Evolutionary conservation across 2,113 vertebrate genomes (phyloP).

Genomic region (Microtus richardsoni): DNA sequence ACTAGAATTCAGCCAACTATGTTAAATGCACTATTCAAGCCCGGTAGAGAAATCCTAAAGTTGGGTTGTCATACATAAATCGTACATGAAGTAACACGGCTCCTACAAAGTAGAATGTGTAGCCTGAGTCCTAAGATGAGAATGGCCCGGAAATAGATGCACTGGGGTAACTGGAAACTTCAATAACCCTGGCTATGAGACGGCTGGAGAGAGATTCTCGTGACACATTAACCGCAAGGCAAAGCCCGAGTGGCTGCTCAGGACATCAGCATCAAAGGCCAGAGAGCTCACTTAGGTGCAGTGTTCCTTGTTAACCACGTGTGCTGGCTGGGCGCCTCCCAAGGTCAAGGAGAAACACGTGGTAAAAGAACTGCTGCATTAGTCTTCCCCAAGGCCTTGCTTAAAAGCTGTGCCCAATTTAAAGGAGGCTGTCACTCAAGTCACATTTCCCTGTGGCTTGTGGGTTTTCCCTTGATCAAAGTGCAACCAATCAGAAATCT

Average conservation of each 20-base stretch:
- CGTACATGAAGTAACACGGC: conserved; percentile 15
- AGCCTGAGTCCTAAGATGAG: conserved; percentile 29
- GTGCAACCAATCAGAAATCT: conserved; percentile 43
- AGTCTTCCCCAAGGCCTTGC: conserved; percentile 47
- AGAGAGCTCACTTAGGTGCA: background rate
- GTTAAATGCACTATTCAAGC: conserved; percentile 41
- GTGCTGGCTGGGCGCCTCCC: background rate
- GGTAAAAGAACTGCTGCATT: conserved; percentile 43
- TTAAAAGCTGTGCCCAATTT: conserved; percentile 27
- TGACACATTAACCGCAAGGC: conserved; percentile 28
- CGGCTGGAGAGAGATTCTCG: conserved; percentile 55
- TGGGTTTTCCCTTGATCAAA: background rate
- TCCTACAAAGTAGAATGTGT: conserved; percentile 48
- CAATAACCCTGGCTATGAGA: background rate
- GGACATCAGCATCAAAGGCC: conserved; percentile 40
- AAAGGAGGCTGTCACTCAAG: background rate
- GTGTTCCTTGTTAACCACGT: background rate
- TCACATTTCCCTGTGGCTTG: conserved; percentile 35
- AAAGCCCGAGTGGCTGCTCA: conserved; percentile 59
- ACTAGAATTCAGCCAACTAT: conserved; percentile 33
- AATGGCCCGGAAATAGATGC: background rate
- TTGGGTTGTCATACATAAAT: conserved; percentile 52
- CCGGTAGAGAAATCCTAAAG: background rate
- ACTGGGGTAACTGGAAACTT: conserved; percentile 49
- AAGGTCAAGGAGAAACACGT: conserved; percentile 59